Conservation (phyloP, 2,797 vertebrate genomes). For the Brachymystax lenok region DNA sequence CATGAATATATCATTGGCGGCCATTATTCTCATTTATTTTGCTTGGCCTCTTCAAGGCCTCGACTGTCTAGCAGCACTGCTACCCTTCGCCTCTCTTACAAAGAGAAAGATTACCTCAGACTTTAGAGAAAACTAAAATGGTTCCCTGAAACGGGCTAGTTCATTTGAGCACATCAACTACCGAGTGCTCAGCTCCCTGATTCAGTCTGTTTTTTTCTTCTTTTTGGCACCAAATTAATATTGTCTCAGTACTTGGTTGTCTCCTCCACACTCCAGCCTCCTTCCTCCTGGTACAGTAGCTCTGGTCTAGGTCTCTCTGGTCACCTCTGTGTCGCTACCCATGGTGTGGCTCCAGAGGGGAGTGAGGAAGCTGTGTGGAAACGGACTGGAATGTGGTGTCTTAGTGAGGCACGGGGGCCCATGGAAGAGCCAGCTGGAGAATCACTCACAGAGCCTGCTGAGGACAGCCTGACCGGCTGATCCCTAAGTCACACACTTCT, state of each 20-base stretch:
- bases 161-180: not conserved
- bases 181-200: not conserved
- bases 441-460: too few relatives aligned
- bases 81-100: not conserved
- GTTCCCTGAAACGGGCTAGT: not conserved
- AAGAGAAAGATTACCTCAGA: not conserved
- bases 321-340: too few relatives aligned
- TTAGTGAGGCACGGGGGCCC: too few relatives aligned
- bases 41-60: not conserved
- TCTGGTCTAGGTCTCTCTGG: not conserved
- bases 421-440: too few relatives aligned
- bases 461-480: too few relatives aligned
- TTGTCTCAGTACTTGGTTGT: too few relatives aligned
- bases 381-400: too few relatives aligned
- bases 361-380: too few relatives aligned
- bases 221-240: not conserved
- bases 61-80: not conserved
- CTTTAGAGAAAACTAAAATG: not conserved
- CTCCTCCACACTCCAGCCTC: not conserved
- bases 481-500: too few relatives aligned
- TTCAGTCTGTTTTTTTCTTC: not conserved
- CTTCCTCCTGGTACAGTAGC: not conserved
- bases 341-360: too few relatives aligned
- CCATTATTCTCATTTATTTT: not conserved
- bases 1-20: not conserved